Base-by-base conservation (phyloP, 2,888 invertebrate species). In the Podotricha telesiphe region DNA sequence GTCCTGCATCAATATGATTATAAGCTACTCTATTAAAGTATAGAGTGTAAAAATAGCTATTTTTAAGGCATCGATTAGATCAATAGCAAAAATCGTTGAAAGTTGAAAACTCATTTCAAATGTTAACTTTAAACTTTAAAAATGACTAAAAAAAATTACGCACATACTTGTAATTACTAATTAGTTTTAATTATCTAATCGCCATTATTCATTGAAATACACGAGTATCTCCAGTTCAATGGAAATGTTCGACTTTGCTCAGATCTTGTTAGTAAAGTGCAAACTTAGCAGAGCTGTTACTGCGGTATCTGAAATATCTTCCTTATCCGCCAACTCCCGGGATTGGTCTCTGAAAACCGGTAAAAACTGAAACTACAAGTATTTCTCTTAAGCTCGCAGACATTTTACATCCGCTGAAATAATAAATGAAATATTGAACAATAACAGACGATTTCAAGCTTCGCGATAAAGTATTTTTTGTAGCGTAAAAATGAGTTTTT, bases 201-300 rank as follows among this genome's bases (percentile, higher is more conserved):
- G 13, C 10, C 1, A 34, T 53, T 53, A 53, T 34, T 47, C 22
- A 47, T 22, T 61, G 20, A 53, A 67, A 61, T 28, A 66, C 50
- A 53, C 61, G 51, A 67, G 45, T 61, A 61, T 20, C 19, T 47
- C 58, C 22, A 59, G 59, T 67, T 51, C 42, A 51, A 45, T 67
- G 59, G 61, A 53, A 67, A 67, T 51, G 61, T 53, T 61, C 42
- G 28, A 61, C 61, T 62, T 67, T 61, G 67, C 61, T 67, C 61
- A 53, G 51, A 61, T 51, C 67, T 67, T 67, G 67, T 67, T 61
- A 67, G 67, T 53, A 59, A 61, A 67, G 61, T 67, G 67, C 53
- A 61, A 67, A 67, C 67, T 67, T 50, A 51, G 53, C 53, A 28
- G 51, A 61, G 61, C 45, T 45, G 67, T 34, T 67, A 66, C 58